These are phyloP conservation scores for Drosophila takahashii DNA, from an alignment of 1,140 invertebrate genomes.

Conservation along the genomic window DNA sequence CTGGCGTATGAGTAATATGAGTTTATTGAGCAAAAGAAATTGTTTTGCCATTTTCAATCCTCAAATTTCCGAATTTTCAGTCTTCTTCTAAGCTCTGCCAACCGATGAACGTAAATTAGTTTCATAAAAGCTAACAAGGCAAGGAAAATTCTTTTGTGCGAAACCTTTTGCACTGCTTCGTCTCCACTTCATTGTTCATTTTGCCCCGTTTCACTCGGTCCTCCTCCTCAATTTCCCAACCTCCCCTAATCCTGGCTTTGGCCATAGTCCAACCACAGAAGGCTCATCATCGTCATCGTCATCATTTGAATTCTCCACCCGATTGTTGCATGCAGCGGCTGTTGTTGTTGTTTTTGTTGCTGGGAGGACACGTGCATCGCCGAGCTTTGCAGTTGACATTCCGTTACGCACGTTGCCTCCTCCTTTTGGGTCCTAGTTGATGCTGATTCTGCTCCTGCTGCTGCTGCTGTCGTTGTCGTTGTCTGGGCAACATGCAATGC, in stretches of 20 bases:
- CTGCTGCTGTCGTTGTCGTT: slow-evolving; percentile 27
- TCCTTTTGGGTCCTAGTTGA: slow-evolving; percentile 2
- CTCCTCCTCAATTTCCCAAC: background rate
- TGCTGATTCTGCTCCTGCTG: slow-evolving; percentile 1
- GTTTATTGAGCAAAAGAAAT: background rate
- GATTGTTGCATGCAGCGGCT: slow-evolving; percentile 36
- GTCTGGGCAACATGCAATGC: slow-evolving; percentile 42
- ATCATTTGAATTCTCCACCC: slow-evolving; percentile 34
- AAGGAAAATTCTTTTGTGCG: slow-evolving; percentile 37
- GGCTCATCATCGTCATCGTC: slow-evolving; percentile 38
- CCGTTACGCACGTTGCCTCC: slow-evolving; percentile 39
- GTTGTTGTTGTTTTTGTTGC: slow-evolving; percentile 12
- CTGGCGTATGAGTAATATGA: slow-evolving; percentile 20
- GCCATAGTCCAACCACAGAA: slow-evolving; percentile 11
- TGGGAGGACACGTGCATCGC: slow-evolving; percentile 46
- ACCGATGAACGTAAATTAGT: slow-evolving; percentile 49
- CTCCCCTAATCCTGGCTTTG: background rate
- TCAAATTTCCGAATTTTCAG: slow-evolving; percentile 10
- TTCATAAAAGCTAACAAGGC: slow-evolving; percentile 29
- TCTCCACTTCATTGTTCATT: slow-evolving; percentile 22
- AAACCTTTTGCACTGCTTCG: slow-evolving; percentile 10
- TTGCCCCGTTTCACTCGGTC: background rate
- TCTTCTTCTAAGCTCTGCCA: background rate
- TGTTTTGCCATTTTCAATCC: slow-evolving; percentile 9
- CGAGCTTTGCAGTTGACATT: slow-evolving; percentile 50